A percentile compares a stretch with the other conserved stretches of the same genome.
Conservation (phyloP, 2,797 vertebrate species). For the Linurgus olivaceus region DNA sequence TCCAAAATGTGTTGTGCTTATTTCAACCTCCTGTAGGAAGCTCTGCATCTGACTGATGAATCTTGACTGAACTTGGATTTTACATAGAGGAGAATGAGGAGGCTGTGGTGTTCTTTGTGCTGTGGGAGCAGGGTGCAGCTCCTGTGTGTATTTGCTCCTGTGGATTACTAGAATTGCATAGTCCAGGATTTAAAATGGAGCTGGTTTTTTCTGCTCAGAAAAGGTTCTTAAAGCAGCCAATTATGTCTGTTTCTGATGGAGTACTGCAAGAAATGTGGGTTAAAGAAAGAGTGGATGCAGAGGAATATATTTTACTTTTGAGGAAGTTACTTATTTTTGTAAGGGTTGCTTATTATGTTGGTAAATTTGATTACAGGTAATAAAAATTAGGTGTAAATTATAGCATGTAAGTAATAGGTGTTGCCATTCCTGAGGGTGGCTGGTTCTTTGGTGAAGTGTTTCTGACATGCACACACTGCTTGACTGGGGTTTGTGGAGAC, state of each 20-base stretch:
- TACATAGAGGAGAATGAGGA: background rate
- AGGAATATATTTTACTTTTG: background rate
- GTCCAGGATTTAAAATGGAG: background rate
- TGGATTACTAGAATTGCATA: background rate
- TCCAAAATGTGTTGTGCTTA: background rate
- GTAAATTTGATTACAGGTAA: background rate
- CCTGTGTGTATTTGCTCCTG: background rate
- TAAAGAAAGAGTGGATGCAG: background rate
- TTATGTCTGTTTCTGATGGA: background rate
- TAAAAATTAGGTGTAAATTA: background rate
- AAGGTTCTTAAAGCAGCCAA: background rate
- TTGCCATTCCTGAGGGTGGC: background rate
- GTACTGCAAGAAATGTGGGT: background rate
- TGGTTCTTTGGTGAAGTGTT: background rate
- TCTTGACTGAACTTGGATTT: background rate
- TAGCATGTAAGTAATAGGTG: background rate
- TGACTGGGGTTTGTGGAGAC: background rate
- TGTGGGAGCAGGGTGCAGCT: background rate
- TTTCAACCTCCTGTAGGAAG: background rate
- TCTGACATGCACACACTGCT: fast-evolving
- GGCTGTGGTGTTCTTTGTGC: background rate
- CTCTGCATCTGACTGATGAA: background rate
- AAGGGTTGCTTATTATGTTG: background rate
- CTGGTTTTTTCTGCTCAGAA: background rate
- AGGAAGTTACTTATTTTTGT: background rate